These are phyloP conservation scores for Drosophila malerkotliana DNA, from an alignment of 1,140 invertebrate genomes.

Conservation along the genomic window DNA sequence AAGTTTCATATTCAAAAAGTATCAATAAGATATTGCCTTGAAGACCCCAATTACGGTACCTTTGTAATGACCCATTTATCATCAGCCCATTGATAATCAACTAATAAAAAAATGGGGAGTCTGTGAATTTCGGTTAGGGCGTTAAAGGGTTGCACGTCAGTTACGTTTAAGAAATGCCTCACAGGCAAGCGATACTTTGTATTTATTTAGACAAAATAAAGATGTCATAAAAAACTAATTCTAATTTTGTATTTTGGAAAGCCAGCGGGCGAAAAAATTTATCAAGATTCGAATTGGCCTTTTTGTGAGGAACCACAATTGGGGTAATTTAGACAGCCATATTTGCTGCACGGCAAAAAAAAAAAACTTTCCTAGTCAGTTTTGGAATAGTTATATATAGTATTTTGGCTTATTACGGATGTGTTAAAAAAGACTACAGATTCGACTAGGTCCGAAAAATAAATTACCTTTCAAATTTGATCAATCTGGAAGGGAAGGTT, in stretches of 20 bases:
- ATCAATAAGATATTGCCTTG: slow-evolving; percentile 23
- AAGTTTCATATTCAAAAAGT: neutral
- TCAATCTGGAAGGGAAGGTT: neutral
- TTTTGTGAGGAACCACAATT: slow-evolving; percentile 29
- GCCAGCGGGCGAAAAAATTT: slow-evolving; percentile 66
- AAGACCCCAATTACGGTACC: slow-evolving; percentile 65
- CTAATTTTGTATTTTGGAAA: slow-evolving; percentile 76
- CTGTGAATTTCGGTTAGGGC: neutral
- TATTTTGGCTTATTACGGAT: no score
- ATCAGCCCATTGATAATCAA: slow-evolving; percentile 68
- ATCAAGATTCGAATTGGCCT: slow-evolving; percentile 74
- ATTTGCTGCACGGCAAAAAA: slow-evolving; percentile 2
- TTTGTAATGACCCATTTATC: slow-evolving; percentile 74
- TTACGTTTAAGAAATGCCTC: slow-evolving; percentile 49
- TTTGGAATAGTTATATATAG: no score
- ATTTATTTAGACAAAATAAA: slow-evolving; percentile 78
- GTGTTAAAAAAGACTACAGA: no score
- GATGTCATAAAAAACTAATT: slow-evolving; percentile 83
- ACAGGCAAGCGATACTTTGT: slow-evolving; percentile 72
- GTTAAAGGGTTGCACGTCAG: slow-evolving; percentile 11
- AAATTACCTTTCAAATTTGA: no score
- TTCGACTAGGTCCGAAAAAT: no score
- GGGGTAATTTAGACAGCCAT: slow-evolving; percentile 1
- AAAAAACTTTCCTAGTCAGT: neutral
- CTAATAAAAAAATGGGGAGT: neutral